Base-by-base conservation (phyloP, 2,888 invertebrate species). In the Epinotia brunnichana region DNA sequence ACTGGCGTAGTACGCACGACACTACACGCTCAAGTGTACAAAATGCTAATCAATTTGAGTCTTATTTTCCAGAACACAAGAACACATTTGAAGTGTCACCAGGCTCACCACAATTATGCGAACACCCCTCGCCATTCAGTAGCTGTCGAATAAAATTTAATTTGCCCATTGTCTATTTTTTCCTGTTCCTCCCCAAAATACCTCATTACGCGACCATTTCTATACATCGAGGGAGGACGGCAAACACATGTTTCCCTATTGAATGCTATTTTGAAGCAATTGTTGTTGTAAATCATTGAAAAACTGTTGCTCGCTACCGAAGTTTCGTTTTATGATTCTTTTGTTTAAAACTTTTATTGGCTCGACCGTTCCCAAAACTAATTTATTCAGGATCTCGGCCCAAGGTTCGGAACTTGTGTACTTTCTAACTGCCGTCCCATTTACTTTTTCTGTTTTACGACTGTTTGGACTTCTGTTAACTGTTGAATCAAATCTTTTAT, bases 291-390 rank as follows among this genome's bases (percentile, higher is more conserved):
- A 93, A 92, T 92, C 91, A 92, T 88, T 85, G 84, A 82, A 85
- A 87, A 84, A 86, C 86, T 88, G 90, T 90, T 90, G 90, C 89
- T 89, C 85, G 57, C 91, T 89, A 87, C 90, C 86, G 85, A 89
- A 89, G 83, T 89, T 86, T 88, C 87, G 83, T 90, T 92, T 92
- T 93, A 93, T 91, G 91, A 91, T 91, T 90, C 92, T 92, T 92
- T 92, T 93, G 92, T 92, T 92, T 91, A 88, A 91, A 92, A 92
- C 90, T 91, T 93, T 91, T 93, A 93, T 92, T 93, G 90, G 89
- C 83, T 84, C 83, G 86, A 83, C 85, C 86, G 88, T 87, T 88
- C 87, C 88, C 84, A 87, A 91, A 91, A 91, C 92, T 93, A 91
- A 92, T 93, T 92, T 92, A 92, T 92, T 91, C 92, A 89, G 87